Percentiles rank a stretch among this genome's conserved stretches.
Evolutionary conservation across 2,113 vertebrate genomes (phyloP).

Genomic region (Gnathonemus longibarbis): DNA sequence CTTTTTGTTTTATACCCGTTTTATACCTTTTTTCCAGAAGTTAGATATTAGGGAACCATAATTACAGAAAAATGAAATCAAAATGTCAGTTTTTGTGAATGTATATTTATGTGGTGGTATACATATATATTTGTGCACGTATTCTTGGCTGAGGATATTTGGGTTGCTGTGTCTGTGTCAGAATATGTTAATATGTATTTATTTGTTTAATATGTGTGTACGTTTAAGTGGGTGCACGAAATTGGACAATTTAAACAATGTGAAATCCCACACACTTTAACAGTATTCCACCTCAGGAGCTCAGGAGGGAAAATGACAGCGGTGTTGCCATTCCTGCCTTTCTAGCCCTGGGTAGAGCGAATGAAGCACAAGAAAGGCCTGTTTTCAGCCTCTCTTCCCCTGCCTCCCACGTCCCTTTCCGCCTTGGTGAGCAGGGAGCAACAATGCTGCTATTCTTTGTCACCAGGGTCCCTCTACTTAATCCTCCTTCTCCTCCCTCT

Average conservation of each 20-base stretch:
- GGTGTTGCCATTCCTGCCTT: constrained; percentile 9
- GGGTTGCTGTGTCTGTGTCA: constrained; percentile 17
- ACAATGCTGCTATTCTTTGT: constrained; percentile 53
- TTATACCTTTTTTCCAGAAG: constrained; percentile 13
- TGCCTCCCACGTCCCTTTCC: constrained; percentile 34
- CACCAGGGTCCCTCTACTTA: constrained; percentile 35
- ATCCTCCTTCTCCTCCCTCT: constrained; percentile 40
- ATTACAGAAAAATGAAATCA: neutral
- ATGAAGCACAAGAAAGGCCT: constrained; percentile 34
- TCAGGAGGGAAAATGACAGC: neutral
- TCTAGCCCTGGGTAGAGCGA: constrained; percentile 7
- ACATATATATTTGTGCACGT: constrained; percentile 3
- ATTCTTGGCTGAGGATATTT: neutral
- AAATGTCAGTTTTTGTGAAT: neutral
- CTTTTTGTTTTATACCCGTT: neutral
- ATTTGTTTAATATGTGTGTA: neutral
- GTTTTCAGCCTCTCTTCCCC: constrained; percentile 25
- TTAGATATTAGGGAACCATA: neutral
- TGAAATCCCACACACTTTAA: neutral
- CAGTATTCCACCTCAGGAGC: neutral
- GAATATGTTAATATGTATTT: neutral
- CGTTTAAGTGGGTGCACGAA: neutral
- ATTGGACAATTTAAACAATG: neutral
- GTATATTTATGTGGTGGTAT: neutral
- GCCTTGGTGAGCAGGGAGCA: constrained; percentile 49